Conservation (phyloP, 2,888 invertebrate genomes). For the Salticus scenicus region DNA sequence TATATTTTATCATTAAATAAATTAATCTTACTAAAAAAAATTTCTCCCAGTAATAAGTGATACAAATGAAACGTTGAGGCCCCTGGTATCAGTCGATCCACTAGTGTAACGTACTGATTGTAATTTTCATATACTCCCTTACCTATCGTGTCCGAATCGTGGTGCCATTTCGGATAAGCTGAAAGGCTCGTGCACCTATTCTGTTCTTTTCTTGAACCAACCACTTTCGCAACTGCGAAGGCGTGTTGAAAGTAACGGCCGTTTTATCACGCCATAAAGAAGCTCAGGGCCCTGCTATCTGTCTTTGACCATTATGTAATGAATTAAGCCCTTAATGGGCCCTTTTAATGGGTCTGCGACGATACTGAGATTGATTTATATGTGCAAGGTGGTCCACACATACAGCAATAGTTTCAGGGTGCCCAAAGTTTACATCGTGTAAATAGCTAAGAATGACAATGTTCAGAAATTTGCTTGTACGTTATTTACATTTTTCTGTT, state of each 20-base stretch:
- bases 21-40: too few species aligned
- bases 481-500: too few species aligned
- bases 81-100: too few species aligned
- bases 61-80: too few species aligned
- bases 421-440: slow-evolving; percentile 45
- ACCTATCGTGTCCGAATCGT: not conserved
- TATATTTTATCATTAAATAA: too few species aligned
- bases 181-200: not conserved
- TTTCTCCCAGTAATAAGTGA: too few species aligned
- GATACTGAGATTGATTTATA: slow-evolving; percentile 55
- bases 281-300: slow-evolving; percentile 50
- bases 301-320: slow-evolving; percentile 59
- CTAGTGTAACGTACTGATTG: too few species aligned
- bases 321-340: slow-evolving; percentile 57
- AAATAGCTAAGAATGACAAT: too few species aligned
- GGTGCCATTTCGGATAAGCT: slow-evolving; percentile 43
- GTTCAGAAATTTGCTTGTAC: too few species aligned
- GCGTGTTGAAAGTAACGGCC: slow-evolving; percentile 66
- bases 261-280: slow-evolving; percentile 65
- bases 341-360: slow-evolving; percentile 51
- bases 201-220: not conserved
- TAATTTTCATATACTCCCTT: not conserved
- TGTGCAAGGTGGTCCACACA: slow-evolving; percentile 42
- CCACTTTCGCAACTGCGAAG: slow-evolving; percentile 41
- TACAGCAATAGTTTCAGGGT: slow-evolving; percentile 18